A percentile compares a stretch with the other conserved stretches of the same genome.
Conservation (phyloP, 2,888 invertebrate species). For the Volucella zonaria region DNA sequence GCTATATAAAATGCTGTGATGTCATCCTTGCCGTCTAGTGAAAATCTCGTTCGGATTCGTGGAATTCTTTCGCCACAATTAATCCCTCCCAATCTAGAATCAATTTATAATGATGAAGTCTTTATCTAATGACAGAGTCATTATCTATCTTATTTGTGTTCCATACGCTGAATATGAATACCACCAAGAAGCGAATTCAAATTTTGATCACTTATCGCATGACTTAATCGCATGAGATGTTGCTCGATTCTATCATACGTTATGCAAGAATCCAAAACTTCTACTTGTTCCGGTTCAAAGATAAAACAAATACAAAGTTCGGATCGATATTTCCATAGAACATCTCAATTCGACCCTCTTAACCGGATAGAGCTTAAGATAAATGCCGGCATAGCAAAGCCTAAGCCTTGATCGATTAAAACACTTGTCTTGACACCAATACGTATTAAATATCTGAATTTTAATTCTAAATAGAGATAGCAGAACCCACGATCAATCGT, state of each 20-base stretch:
- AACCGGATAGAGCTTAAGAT: constrained; percentile 20
- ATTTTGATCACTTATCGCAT: not conserved
- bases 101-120: no score
- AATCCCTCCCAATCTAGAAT: no score
- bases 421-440: not conserved
- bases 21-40: no score
- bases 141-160: no score
- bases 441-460: not conserved
- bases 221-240: not conserved
- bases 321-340: not conserved
- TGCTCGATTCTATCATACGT: not conserved
- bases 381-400: constrained; percentile 7
- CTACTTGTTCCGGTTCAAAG: not conserved
- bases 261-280: not conserved
- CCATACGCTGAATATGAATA: no score
- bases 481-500: not conserved
- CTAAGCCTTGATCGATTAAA: constrained; percentile 15
- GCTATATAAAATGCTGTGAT: no score
- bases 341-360: not conserved
- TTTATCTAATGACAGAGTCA: no score
- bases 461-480: not conserved
- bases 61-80: no score
- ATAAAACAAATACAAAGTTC: not conserved
- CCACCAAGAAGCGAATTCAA: not conserved
- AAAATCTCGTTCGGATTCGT: no score